Evolutionary conservation across 2,888 invertebrate genomes (phyloP), one percentile per base, ranked within the genome.

Genomic region (Itoplectis maculator): DNA sequence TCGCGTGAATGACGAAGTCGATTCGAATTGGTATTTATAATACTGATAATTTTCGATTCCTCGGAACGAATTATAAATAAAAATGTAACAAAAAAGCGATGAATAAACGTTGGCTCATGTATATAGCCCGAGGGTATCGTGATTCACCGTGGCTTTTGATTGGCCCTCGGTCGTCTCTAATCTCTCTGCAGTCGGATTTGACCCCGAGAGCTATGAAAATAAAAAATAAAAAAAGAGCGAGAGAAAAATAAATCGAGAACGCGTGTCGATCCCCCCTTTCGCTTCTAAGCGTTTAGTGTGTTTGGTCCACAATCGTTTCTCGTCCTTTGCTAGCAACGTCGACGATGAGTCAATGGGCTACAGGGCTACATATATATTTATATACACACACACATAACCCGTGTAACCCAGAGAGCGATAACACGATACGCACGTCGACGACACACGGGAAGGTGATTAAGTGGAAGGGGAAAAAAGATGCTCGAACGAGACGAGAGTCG

Each of bases 321-420:
- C 70, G 59, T 15, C 35, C 45, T 63, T 45, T 65, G 78, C n/a
- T n/a, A 70, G 56, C 78, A 11, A 42, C 42, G 69, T 70, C 20
- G 51, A 63, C 70, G 78, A 78, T 78, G 78, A 78, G 78, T 78
- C 78, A 78, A 70, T 72, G 70, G 63, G 47, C 37, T 18, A 68
- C 23, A 35, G 37, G 42, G 35, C 37, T 7, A n/a, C n/a, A n/a
- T n/a, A n/a, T n/a, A n/a, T n/a, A n/a, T n/a, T n/a, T n/a, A n/a
- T n/a, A n/a, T n/a, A n/a, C n/a, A n/a, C 18, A 11, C n/a, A 37
- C 6, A 13, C n/a, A 37, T 5, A 47, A 4, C 40, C 11, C 68
- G 11, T 6, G 11, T 51, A 51, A 51, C 37, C 61, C 61, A 9
- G 13, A 15, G 37, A 61, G 20, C 69, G 69, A 61, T 51, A 69